Evolutionary conservation across 30 jellyfish, hydroid and myxozoan species (phyloP), one percentile per base, ranked within the genome.

Genomic region (Aurelia aurita complex sp. Pacific): DNA sequence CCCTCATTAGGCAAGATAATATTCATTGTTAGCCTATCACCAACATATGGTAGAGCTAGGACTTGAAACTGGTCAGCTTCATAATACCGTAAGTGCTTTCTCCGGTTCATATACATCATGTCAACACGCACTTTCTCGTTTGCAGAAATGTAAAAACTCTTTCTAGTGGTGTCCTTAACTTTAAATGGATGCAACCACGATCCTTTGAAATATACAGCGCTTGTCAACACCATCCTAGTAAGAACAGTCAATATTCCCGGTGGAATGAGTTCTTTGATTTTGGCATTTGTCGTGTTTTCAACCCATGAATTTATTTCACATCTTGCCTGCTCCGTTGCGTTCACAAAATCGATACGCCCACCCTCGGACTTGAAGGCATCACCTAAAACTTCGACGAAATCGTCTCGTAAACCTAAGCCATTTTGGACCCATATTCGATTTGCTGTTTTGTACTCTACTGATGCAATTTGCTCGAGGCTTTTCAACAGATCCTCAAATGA

Each of bases 171-270:
- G 23, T 46, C 36, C 17, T 33, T 16, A 17, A 57, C 66, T 10
- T 73, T 54, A 72, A 92, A 92, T 57, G 77, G 73, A 13, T 80
- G 76, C 79, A 53, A 29, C 98, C 98, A 92, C 12, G 81, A 32
- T n/a, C 91, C 97, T 23, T 92, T 92, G 69, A 92, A 92, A 61
- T 92, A 87, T 13, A 92, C 91, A 18, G 97, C 98, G 74, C 90
- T 92, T 3, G 92, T 82, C 74, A 92, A 16, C 33, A 92, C 97
- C 55, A 92, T 69, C 60, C 95, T 72, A 14, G 98, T 92, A 17
- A 78, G 13, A 2, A 80, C 40, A 8, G 81, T 51, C 34, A 92
- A 32, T 42, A 72, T 55, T 38, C 92, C 89, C n/a, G 88, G 69
- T 10, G 86, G 66, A 55, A 92, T 55, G 13, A 92, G 87, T 46